Percentiles rank a stretch among this genome's conserved stretches.
Evolutionary conservation across 2,888 invertebrate species (phyloP).

Genomic region (Byasa hedistus): DNA sequence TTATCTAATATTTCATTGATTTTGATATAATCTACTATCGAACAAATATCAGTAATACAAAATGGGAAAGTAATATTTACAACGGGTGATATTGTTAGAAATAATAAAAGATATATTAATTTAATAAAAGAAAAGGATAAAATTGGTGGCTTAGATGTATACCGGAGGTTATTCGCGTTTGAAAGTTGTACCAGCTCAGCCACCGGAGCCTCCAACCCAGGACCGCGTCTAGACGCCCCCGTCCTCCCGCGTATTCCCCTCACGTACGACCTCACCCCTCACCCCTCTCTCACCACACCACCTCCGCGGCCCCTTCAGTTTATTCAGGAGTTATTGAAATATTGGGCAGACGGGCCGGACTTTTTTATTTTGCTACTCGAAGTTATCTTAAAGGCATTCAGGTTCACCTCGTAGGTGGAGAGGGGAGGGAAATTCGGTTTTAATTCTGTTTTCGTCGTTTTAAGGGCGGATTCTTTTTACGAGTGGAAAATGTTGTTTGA

Average conservation of each 20-base stretch:
- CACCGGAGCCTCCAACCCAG: too few species aligned
- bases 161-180: too few species aligned
- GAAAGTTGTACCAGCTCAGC: too few species aligned
- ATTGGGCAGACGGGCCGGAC: conserved; percentile 19
- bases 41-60: too few species aligned
- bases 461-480: conserved; percentile 14
- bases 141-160: too few species aligned
- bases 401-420: conserved; percentile 9
- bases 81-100: too few species aligned
- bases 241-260: neutral
- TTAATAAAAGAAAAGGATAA: too few species aligned
- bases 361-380: conserved; percentile 25
- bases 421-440: conserved; percentile 8
- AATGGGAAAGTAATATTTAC: too few species aligned
- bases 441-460: conserved; percentile 14
- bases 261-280: conserved; percentile 20
- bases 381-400: conserved; percentile 25
- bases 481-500: too few species aligned
- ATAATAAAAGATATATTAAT: too few species aligned
- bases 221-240: conserved; percentile 14
- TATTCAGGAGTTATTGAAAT: conserved; percentile 27
- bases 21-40: too few species aligned
- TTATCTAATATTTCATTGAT: too few species aligned
- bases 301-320: conserved; percentile 9
- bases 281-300: conserved; percentile 2